Base-by-base conservation (phyloP, 2,797 vertebrate genomes). In the Orientallactaga sibirica region DNA sequence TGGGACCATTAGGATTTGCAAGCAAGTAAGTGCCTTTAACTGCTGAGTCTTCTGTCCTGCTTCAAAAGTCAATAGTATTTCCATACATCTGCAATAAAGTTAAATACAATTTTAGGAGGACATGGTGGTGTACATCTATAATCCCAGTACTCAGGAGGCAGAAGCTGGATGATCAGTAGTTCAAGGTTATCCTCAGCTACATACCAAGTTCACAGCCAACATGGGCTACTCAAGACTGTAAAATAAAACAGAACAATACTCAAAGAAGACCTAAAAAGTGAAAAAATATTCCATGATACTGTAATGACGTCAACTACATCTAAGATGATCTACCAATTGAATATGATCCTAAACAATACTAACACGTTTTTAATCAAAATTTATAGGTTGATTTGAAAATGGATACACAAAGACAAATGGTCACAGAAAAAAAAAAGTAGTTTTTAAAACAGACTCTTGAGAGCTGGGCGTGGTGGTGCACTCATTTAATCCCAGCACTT, bases 241-340 rank as follows among this genome's bases (percentile, higher is more conserved):
- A 86, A 74, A 75, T 20, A 2, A 84, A 85, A 90, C 48, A 48
- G 48, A 48, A 87, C 3, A 92, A n/a, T 83, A 88, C 64, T 83
- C 92, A 88, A 93, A 93, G 25, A 33, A 76, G 5, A 83, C 24
- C 48, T 83, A 86, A 55, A 84, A 90, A 75, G 22, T 81, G 22
- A 86, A 76, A 41, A 37, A 12, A 68, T 90, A 80, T 29, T 79
- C 52, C 29, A 93, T 75, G 33, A 88, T 24, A 81, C 12, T 80
- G 20, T 89, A 83, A 83, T 95, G 33, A 95, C 66, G 25, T 94
- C 68, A 75, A 24, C 88, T 93, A 62, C 78, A 88, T 73, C 15
- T 41, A 93, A 94, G 68, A 86, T 91, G 58, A 89, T 64, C 55
- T 89, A 86, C 24, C 86, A n/a, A 94, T 19, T n/a, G 75, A 94